Evolutionary conservation across 1,140 invertebrate genomes (phyloP).

Genomic region (Drosophila punjabiensis): DNA sequence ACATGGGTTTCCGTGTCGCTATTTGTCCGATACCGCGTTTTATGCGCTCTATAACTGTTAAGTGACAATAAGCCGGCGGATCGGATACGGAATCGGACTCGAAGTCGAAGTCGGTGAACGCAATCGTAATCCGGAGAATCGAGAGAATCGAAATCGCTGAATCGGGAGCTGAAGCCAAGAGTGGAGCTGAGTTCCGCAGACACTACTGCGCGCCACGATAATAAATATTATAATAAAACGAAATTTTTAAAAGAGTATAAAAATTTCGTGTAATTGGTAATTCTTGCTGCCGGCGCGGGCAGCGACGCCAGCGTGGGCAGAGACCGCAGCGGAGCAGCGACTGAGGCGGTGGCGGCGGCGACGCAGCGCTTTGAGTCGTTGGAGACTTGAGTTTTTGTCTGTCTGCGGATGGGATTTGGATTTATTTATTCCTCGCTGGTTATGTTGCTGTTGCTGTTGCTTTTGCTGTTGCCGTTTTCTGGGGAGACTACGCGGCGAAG

Average conservation of each 20-base stretch:
- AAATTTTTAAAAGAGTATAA: slow-evolving; percentile 86
- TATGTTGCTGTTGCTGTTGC: slow-evolving; percentile 24
- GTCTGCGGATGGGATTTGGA: slow-evolving; percentile 47
- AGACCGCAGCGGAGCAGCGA: slow-evolving; percentile 34
- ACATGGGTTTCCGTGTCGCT: slow-evolving; percentile 14
- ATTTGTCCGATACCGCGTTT: slow-evolving; percentile 6
- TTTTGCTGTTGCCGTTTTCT: slow-evolving; percentile 42
- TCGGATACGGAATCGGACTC: slow-evolving; percentile 28
- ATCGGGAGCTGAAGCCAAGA: slow-evolving; percentile 57
- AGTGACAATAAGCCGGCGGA: slow-evolving; percentile 80
- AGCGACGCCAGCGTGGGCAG: slow-evolving; percentile 50
- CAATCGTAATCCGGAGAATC: slow-evolving; percentile 43
- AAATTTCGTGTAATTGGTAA: slow-evolving; percentile 85
- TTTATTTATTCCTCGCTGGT: slow-evolving; percentile 22
- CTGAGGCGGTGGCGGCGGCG: slow-evolving; percentile 18
- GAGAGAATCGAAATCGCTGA: slow-evolving; percentile 46
- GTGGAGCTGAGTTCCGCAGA: slow-evolving; percentile 80
- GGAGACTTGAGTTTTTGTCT: slow-evolving; percentile 69
- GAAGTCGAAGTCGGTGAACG: slow-evolving; percentile 31
- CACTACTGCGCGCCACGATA: slow-evolving; percentile 85
- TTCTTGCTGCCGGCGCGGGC: slow-evolving; percentile 79
- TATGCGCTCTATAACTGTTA: slow-evolving; percentile 78
- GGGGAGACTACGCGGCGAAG: slow-evolving; percentile 63
- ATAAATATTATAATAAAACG: slow-evolving; percentile 86
- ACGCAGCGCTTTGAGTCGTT: slow-evolving; percentile 44